Evolutionary conservation across 2,888 invertebrate species (phyloP).

Genomic region (Cremastinae sp.): DNA sequence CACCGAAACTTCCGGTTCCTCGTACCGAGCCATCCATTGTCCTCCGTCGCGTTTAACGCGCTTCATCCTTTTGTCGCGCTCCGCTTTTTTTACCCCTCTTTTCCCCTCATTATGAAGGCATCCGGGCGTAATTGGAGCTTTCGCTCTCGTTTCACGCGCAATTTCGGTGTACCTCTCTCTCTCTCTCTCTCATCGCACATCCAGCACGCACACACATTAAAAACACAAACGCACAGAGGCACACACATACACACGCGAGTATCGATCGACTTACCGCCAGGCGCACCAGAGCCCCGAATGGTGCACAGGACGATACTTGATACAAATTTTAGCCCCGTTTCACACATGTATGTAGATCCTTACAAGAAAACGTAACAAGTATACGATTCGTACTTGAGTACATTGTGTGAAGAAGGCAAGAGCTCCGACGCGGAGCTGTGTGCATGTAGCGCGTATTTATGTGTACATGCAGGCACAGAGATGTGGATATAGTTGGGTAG

Average conservation of each 20-base stretch:
- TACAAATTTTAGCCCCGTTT: not conserved
- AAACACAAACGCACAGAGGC: too few relatives aligned
- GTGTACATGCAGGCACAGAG: not conserved
- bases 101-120: too few relatives aligned
- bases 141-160: conserved; percentile 38
- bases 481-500: too few relatives aligned
- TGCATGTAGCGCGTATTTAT: conserved; percentile 9
- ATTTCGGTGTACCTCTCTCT: too few relatives aligned
- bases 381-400: not conserved
- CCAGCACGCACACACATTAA: too few relatives aligned
- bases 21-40: too few relatives aligned
- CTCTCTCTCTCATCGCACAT: conserved; percentile 14
- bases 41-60: too few relatives aligned
- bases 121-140: conserved; percentile 21
- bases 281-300: conserved; percentile 19
- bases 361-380: not conserved
- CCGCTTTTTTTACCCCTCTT: too few relatives aligned
- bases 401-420: not conserved
- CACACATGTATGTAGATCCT: not conserved
- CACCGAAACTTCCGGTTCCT: too few relatives aligned
- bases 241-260: conserved; percentile 37
- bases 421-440: not conserved
- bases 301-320: conserved; percentile 20
- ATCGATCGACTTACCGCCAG: conserved; percentile 39
- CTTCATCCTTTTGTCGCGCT: too few relatives aligned